phyloP scores from a whole-genome alignment of 2,797 vertebrate genomes.

The Sardinella longiceps region DNA sequence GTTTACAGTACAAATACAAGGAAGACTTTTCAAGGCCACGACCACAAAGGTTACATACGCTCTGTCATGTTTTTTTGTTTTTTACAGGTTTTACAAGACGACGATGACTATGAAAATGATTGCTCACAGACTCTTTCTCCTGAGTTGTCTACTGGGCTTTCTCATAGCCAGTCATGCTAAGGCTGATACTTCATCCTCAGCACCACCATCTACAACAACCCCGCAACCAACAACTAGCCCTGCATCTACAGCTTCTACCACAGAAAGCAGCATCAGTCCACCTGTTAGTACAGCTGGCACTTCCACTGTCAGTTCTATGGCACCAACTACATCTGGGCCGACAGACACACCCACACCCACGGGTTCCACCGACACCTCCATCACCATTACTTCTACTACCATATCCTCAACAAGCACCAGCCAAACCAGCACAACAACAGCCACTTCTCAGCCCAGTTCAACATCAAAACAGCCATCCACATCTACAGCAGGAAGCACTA shows the following conservation, averaged over 20 bases:
- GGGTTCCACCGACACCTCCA: not conserved
- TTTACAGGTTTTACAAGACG: conserved; percentile 1
- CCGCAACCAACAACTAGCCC: no score
- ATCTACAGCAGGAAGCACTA: conserved; percentile 17
- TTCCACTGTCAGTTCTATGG: not conserved
- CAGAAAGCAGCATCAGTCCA: not conserved
- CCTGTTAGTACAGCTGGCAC: not conserved
- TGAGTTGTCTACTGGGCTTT: not conserved
- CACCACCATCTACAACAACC: no score
- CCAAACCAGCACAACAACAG: not conserved
- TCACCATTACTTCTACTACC: not conserved
- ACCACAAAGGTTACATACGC: not conserved
- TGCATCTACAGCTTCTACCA: no score
- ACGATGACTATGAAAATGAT: not conserved
- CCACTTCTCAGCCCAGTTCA: not conserved
- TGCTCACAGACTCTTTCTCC: not conserved
- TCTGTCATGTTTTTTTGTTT: not conserved
- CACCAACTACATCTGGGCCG: not conserved
- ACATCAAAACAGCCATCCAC: conserved; percentile 19
- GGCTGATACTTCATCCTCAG: no score
- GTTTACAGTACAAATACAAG: no score
- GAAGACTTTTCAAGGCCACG: no score
- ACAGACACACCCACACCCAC: not conserved
- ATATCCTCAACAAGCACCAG: not conserved
- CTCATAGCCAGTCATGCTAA: not conserved